Base-by-base conservation (phyloP, 2,797 vertebrate genomes). In the Eleutherodactylus coqui region DNA sequence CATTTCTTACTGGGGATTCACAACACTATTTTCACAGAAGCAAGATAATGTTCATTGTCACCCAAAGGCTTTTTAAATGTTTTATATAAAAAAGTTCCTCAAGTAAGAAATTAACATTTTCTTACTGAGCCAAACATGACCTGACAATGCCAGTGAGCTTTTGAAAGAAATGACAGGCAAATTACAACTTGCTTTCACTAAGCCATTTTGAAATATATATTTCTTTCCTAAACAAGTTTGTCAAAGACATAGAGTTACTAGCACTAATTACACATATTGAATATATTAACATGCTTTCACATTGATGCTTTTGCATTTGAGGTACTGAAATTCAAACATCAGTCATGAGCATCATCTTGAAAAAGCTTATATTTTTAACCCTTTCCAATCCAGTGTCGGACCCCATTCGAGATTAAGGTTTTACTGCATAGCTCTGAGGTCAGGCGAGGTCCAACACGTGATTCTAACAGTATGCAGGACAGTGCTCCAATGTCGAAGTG, bases 71-170 rank as follows among this genome's bases (percentile, higher is more conserved):
- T 73, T 75, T 47, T 64, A 81, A 93, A 91, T 51, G 84, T 72
- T 88, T 89, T 82, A 41, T 67, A 70, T 49, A 91, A 82, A 69
- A 73, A 83, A 72, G 13, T 89, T 92, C 77, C 64, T 27, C 53
- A 60, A 89, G 89, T 90, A 91, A 88, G 86, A 91, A 92, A 93
- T 93, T 90, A 85, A 32, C 87, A 88, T 92, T 92, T 72, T 89
- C 89, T 87, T 89, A 86, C 87, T 93, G 92, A 93, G 89, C 87
- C 90, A 94, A 93, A 94, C 90, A 88, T 2, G 78, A 92, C 88
- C 82, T 93, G 92, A 94, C 89, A 93, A 93, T 93, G 90, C 90
- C 94, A 93, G 88, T 91, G 92, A 93, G 92, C 92, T 92, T 92
- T 79, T 36, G 88, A 91, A 34, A 87, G 90, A 94, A 51, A 91